phyloP scores from a whole-genome alignment of 2,888 invertebrate genomes.

The Erynnis tages region DNA sequence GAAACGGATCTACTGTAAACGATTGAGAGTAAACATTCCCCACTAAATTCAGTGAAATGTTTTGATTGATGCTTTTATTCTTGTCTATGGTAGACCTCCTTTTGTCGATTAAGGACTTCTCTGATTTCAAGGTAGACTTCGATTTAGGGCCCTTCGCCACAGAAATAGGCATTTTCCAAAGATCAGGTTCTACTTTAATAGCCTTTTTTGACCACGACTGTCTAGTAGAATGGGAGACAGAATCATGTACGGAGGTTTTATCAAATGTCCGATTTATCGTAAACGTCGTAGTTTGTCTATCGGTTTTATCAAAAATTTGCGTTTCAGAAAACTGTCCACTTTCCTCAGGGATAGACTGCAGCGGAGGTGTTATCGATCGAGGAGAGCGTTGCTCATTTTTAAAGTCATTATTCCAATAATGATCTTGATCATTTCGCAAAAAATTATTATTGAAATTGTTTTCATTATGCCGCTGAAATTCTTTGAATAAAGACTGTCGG shows the following conservation, averaged over 20 bases:
- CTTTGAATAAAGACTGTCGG: constrained; percentile 65
- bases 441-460: constrained; percentile 45
- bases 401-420: constrained; percentile 59
- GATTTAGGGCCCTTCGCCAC: constrained; percentile 48
- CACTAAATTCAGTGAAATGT: constrained; percentile 58
- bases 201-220: constrained; percentile 69
- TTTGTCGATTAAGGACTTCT: constrained; percentile 45
- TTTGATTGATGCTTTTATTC: constrained; percentile 71
- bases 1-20: constrained; percentile 84
- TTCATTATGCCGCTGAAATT: constrained; percentile 54
- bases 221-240: constrained; percentile 43
- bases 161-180: constrained; percentile 64
- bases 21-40: constrained; percentile 73
- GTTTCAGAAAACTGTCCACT: constrained; percentile 60
- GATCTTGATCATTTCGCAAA: constrained; percentile 49
- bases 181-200: constrained; percentile 56
- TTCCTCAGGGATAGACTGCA: constrained; percentile 77
- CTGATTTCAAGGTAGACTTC: constrained; percentile 44
- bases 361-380: constrained; percentile 61
- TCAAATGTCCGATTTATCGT: constrained; percentile 72
- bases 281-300: constrained; percentile 60
- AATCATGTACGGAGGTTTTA: constrained; percentile 44
- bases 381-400: constrained; percentile 54
- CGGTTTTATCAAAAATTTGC: constrained; percentile 54
- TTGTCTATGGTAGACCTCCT: constrained; percentile 48